A percentile compares a stretch with the other conserved stretches of the same genome.
phyloP scores from a whole-genome alignment of 2,113 vertebrate genomes.

The Pseudopodoces humilis region DNA sequence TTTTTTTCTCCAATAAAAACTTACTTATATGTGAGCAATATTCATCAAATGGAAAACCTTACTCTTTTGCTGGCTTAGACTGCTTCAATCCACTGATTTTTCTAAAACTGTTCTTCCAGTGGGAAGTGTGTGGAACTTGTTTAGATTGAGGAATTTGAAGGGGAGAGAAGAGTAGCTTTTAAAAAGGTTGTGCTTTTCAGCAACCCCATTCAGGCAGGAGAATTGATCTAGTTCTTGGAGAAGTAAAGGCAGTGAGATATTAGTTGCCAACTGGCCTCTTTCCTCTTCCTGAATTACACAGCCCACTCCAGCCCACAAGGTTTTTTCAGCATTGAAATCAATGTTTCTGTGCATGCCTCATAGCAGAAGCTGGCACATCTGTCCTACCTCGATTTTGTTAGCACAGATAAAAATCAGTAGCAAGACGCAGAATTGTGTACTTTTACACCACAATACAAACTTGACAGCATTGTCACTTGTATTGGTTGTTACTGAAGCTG shows the following conservation, averaged over 20 bases:
- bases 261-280: conserved; percentile 8
- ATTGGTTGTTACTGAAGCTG: neutral
- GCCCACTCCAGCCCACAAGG: neutral
- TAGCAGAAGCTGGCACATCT: neutral
- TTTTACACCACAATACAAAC: neutral
- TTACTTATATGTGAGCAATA: neutral
- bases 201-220: neutral
- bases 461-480: neutral
- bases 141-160: neutral
- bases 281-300: conserved; percentile 7
- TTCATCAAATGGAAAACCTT: conserved; percentile 26
- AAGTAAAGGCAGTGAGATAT: conserved; percentile 24
- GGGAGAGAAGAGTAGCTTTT: neutral
- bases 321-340: neutral
- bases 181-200: neutral
- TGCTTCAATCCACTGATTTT: neutral
- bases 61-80: neutral
- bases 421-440: neutral
- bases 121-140: neutral
- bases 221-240: neutral
- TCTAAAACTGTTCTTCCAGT: neutral
- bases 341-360: neutral
- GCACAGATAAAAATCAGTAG: neutral
- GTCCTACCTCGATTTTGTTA: neutral
- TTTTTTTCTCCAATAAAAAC: neutral